phyloP scores from a whole-genome alignment of 2,113 vertebrate genomes.

The Crotalus horridus region DNA sequence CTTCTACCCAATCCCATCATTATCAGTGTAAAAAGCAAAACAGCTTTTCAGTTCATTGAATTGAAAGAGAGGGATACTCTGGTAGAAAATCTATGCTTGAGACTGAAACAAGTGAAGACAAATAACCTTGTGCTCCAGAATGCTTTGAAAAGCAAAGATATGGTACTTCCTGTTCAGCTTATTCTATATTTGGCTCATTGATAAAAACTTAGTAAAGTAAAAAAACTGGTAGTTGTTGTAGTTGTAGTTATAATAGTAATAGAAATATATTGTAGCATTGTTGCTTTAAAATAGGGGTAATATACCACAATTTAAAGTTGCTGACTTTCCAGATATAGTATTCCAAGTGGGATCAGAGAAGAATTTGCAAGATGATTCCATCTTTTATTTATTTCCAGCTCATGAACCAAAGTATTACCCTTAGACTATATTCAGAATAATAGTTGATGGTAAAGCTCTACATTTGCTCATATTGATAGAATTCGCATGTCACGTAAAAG shows the following conservation, averaged over 20 bases:
- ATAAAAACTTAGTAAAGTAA: not conserved
- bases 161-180: conserved; percentile 52
- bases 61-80: conserved; percentile 80
- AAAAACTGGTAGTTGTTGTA: not conserved
- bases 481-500: not conserved
- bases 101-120: conserved; percentile 72
- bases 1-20: conserved; percentile 89
- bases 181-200: not conserved
- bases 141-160: conserved; percentile 49
- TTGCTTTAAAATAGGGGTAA: not conserved
- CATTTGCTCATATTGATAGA: not conserved
- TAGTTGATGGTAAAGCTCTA: not conserved
- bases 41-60: conserved; percentile 94
- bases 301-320: not conserved
- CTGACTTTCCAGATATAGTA: not conserved
- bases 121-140: conserved; percentile 47
- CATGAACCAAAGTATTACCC: not conserved
- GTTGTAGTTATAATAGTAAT: not conserved
- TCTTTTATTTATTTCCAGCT: not conserved
- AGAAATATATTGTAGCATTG: not conserved
- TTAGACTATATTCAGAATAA: not conserved
- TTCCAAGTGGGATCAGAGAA: not conserved
- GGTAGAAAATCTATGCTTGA: conserved; percentile 76
- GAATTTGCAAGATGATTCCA: not conserved
- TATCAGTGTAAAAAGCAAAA: conserved; percentile 85